Evolutionary conservation across 2,797 vertebrate genomes (phyloP), one percentile per base, ranked within the genome.

Genomic region (Helarctos malayanus): DNA sequence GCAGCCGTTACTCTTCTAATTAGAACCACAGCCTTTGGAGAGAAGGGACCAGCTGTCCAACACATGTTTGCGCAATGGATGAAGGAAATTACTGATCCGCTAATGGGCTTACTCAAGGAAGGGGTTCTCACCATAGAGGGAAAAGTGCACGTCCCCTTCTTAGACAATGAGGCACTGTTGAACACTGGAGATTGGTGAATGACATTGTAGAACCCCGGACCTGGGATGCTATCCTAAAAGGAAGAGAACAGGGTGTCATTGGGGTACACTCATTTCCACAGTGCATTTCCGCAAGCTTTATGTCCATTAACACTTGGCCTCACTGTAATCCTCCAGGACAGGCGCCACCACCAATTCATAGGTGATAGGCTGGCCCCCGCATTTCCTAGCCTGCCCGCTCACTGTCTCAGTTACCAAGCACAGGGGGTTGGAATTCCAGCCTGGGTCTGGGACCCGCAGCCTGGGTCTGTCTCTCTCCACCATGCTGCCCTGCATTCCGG

Each of bases 141-240:
- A 61, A 99, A 99, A 52, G 98, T 97, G 6, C 98, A 98, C 0
- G 99, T 99, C 95, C 99, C 99, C 98, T 98, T 99, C 94, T 97
- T 98, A 47, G 99, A 99, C 97, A 99, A 98, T 0, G 99, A 99
- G 23, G 98, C 99, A 59, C 97, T 99, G 89, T 89, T 92, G 86
- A 96, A 96, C 56, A 99, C 99, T 49, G 98, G 86, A 16, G 97
- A 97, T 15, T 76, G 92, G 54, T 98, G 92, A 61, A 32, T 47
- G 89, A 98, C 93, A 3, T 97, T 91, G 59, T 99, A 99, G 47
- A 98, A 98, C 75, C 99, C 99, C 1, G 99, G 99, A 13, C 99
- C 99, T 32, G 99, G 99, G 59, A 96, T 98, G 88, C 98, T 98
- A 97, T 98, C 99, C 99, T 99, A 97, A 95, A 97, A 98, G 91